Evolutionary conservation across 2,888 invertebrate species (phyloP), one percentile per base, ranked within the genome.

Genomic region (Phrixothrix hirtus): DNA sequence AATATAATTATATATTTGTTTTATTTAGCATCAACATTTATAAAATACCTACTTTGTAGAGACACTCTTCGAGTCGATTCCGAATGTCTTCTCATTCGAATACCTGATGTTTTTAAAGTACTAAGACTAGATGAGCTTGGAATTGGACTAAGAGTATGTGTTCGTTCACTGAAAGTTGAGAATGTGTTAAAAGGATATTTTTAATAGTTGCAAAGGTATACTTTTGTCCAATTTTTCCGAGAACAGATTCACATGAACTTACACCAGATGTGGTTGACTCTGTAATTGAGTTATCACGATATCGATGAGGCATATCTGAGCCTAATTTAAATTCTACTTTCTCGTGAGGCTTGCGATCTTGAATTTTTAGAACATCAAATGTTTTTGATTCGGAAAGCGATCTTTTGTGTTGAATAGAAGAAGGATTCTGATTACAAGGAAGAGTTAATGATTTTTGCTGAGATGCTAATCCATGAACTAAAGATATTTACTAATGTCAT

Each of bases 201-300:
- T n/a, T n/a, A n/a, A n/a, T n/a, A n/a, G n/a, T n/a, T n/a, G n/a
- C n/a, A n/a, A n/a, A n/a, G n/a, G n/a, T n/a, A n/a, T 73, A 83
- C 79, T 81, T 82, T 63, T 83, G 56, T n/a, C 57, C 50, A 36
- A 59, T 61, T 69, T 81, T 81, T 53, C 82, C 85, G 15, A 82
- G 78, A 38, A 83, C 84, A 1, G 89, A 90, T 72, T 91, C 91
- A 64, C 86, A 87, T 47, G 90, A 91, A 74, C 89, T 88, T 13
- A 91, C 86, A 30, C 90, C 91, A 55, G 89, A 90, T 0, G 89
- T 89, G 49, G 87, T 88, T 1, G 89, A 89, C 69, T 90, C 90
- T n/a, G 85, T 85, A 65, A 82, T 78, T 1, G 81, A 81, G 70
- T 79, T 81, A 58, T 80, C 79, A n/a, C 82, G 74, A 71, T 82